phyloP scores from a whole-genome alignment of 1,140 invertebrate genomes.

The Marisa cornuarietis region DNA sequence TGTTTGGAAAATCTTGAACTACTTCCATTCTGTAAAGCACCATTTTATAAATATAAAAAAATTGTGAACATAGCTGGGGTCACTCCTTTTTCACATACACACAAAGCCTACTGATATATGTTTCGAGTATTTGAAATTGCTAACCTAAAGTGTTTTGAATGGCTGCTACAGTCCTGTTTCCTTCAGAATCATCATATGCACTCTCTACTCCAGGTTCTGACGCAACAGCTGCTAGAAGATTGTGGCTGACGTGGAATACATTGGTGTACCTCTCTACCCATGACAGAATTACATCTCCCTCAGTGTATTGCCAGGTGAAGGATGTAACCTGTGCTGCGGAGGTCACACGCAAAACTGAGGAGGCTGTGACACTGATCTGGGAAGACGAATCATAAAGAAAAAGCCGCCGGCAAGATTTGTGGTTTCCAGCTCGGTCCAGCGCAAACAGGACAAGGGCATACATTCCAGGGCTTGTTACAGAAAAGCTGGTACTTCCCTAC shows the following conservation, averaged over 20 bases:
- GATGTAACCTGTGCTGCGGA: slow-evolving; percentile 24
- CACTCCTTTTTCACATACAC: too few species aligned
- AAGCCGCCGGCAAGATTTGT: slow-evolving; percentile 29
- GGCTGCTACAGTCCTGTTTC: slow-evolving; percentile 20
- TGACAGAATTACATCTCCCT: slow-evolving; percentile 14
- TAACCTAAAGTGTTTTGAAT: slow-evolving; percentile 33
- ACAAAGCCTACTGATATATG: too few species aligned
- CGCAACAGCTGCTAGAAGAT: slow-evolving; percentile 30
- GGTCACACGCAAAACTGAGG: slow-evolving; percentile 20
- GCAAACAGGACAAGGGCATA: slow-evolving; percentile 32
- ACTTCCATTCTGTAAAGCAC: not conserved
- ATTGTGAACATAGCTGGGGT: not conserved
- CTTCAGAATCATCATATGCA: slow-evolving; percentile 38
- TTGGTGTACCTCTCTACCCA: slow-evolving; percentile 37
- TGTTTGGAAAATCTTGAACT: not conserved
- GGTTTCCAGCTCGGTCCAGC: slow-evolving; percentile 37
- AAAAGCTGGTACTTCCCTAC: slow-evolving; percentile 21
- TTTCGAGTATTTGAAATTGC: not conserved
- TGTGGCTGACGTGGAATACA: slow-evolving; percentile 22
- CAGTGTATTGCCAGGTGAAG: slow-evolving; percentile 23
- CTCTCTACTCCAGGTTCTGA: slow-evolving; percentile 3
- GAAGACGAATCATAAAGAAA: slow-evolving; percentile 33
- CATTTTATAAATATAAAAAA: not conserved
- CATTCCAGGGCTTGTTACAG: slow-evolving; percentile 25
- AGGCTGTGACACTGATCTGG: not conserved